Evolutionary conservation across 2,113 vertebrate genomes (phyloP), one percentile per base, ranked within the genome.

Genomic region (Mola mola): DNA sequence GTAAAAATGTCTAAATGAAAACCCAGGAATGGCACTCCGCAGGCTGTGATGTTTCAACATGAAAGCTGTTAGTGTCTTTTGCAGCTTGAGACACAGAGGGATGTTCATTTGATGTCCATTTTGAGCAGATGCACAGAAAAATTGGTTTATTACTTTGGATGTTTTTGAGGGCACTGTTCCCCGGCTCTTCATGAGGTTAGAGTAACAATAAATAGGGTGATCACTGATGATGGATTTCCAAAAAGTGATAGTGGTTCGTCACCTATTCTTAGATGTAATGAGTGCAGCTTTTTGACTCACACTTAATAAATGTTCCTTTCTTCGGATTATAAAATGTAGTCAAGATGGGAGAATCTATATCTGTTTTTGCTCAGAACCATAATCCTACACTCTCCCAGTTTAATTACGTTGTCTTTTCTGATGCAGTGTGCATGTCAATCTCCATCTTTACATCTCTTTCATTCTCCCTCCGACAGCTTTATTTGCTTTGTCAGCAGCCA

Each of bases 401-500:
- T 85, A 80, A 79, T 82, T 77, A 71, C 37, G 42, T 62, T 67
- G 57, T 68, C 73, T 24, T 47, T 49, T 65, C 66, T 52, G 66
- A 74, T 66, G 80, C 78, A 26, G 50, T 33, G 29, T 53, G 34
- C 43, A 24, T 47, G 61, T 85, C 79, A 73, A 68, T 79, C 64
- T 81, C 71, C 63, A 46, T 42, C 70, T 46, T 66, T 52, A 57
- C 29, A 62, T 53, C 57, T 66, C 70, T 20, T 53, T 86, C 74
- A 53, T 64, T 57, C 58, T 55, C 21, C 47, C 36, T 33, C 13
- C 50, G 73, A 85, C 86, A 80, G 82, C 69, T 87, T 80, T 84
- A 88, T 87, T 66, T 49, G 37, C 66, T 55, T 56, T 66, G 66
- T 52, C 63, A 16, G 43, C 72, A 12, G 65, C 17, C 37, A 43